Evolutionary conservation across 2,888 invertebrate genomes (phyloP).

Genomic region (Pyralis farinalis): DNA sequence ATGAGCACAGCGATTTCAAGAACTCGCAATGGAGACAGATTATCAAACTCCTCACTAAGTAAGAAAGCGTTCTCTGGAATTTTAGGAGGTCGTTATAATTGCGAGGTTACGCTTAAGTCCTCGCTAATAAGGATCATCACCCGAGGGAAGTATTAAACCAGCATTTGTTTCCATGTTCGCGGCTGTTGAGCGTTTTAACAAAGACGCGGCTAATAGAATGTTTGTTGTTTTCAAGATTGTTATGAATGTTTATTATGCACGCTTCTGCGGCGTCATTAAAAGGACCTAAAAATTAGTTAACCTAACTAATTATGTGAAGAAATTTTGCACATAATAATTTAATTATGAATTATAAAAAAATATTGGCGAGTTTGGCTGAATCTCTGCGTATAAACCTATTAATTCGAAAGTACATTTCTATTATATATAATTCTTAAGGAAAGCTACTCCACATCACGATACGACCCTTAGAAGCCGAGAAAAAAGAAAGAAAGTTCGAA

Average conservation of each 20-base stretch:
- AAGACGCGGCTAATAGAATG: not conserved
- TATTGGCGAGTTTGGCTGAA: too few species aligned
- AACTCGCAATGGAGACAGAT: constrained; percentile 55
- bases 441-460: too few species aligned
- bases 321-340: too few species aligned
- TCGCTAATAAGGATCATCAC: constrained; percentile 77
- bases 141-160: constrained; percentile 64
- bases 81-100: constrained; percentile 52
- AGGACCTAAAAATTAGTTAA: too few species aligned
- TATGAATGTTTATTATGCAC: not conserved
- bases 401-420: too few species aligned
- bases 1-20: constrained; percentile 25
- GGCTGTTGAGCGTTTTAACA: constrained; percentile 26
- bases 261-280: too few species aligned
- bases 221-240: constrained; percentile 1
- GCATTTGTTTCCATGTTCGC: constrained; percentile 75
- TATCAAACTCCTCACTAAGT: constrained; percentile 63
- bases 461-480: too few species aligned
- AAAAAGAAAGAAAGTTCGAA: too few species aligned
- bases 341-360: too few species aligned
- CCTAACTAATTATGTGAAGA: too few species aligned
- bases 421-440: too few species aligned
- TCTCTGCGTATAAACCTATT: too few species aligned
- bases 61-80: constrained; percentile 33
- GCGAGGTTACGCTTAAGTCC: constrained; percentile 74